Evolutionary conservation across 2,113 vertebrate genomes (phyloP), one percentile per base, ranked within the genome.

Genomic region (Cygnus buccinator): DNA sequence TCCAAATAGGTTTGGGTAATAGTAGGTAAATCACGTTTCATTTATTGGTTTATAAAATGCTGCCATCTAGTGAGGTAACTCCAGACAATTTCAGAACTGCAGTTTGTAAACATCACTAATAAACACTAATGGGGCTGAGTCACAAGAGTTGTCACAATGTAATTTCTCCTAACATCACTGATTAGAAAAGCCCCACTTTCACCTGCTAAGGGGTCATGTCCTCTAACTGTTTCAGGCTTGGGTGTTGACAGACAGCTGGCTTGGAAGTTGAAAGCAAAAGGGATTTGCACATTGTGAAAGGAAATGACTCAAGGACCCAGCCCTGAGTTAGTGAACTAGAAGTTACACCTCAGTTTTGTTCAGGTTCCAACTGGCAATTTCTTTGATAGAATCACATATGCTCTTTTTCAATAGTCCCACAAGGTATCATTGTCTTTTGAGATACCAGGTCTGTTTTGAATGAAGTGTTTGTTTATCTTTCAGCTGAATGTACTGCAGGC

Each of bases 41-140:
- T 93, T 78, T 93, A 85, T 95, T 65, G 35, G 71, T 94, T 97
- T 97, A 88, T 93, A 92, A 96, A 96, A 94, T 95, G 86, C 96
- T 97, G 96, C 97, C 97, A 96, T 92, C 97, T 97, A 94, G 94
- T 96, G 97, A 96, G 92, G 59, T 83, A 90, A 91, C 8, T 90
- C 71, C 71, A 77, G 62, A 90, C 84, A 2, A 87, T 83, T 83
- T 92, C 48, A 81, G 88, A 93, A 35, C 65, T 63, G 62, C 11
- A 10, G 11, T 94, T 91, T 46, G 55, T 90, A 94, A 93, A 90
- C 83, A 85, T 11, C n/a, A 28, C 39, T 88, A 63, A 85, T 84
- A 87, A 96, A 87, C 54, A 44, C 23, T 58, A 72, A 81, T 55
- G 62, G 50, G 31, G 58, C 67, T 92, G 52, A 94, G 44, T 95